phyloP scores from a whole-genome alignment of 2,888 invertebrate species.

The Chrysolina haemoptera region DNA sequence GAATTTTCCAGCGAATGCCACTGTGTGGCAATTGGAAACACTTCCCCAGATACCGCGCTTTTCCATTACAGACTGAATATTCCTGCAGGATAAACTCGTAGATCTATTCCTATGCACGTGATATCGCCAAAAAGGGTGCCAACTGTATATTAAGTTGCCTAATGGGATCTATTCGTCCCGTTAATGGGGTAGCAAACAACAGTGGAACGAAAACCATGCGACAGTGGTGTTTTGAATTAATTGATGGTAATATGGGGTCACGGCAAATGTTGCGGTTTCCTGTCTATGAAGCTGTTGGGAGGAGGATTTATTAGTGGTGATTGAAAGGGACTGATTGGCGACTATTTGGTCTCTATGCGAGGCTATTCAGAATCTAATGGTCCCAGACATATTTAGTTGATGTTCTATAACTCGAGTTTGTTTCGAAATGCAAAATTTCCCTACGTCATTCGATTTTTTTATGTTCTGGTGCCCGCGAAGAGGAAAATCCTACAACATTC shows the following conservation, averaged over 20 bases:
- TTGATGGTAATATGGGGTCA: slow-evolving; percentile 25
- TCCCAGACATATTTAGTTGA: too few species aligned
- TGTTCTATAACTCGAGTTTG: too few species aligned
- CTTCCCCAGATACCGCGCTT: slow-evolving; percentile 24
- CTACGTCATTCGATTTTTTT: too few species aligned
- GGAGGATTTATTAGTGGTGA: background rate
- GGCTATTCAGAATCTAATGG: too few species aligned
- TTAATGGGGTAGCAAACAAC: slow-evolving; percentile 47
- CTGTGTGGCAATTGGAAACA: slow-evolving; percentile 18
- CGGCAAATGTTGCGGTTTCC: slow-evolving; percentile 4
- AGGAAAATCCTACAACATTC: too few species aligned
- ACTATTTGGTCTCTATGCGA: background rate
- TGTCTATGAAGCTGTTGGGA: background rate
- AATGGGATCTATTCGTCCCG: slow-evolving; percentile 43
- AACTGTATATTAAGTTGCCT: slow-evolving; percentile 44
- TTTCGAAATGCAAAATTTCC: too few species aligned
- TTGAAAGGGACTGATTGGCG: background rate
- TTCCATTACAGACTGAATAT: slow-evolving; percentile 32
- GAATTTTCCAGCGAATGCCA: background rate
- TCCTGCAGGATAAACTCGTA: slow-evolving; percentile 35
- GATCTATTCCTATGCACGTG: slow-evolving; percentile 43
- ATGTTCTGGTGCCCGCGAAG: too few species aligned
- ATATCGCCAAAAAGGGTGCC: slow-evolving; percentile 42
- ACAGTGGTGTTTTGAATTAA: slow-evolving; percentile 30
- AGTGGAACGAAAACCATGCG: slow-evolving; percentile 20